A percentile compares a stretch with the other conserved stretches of the same genome.
These are phyloP conservation scores for Hyposmocoma kahamanoa DNA, from an alignment of 1,140 invertebrate genomes.

Conservation along the genomic window DNA sequence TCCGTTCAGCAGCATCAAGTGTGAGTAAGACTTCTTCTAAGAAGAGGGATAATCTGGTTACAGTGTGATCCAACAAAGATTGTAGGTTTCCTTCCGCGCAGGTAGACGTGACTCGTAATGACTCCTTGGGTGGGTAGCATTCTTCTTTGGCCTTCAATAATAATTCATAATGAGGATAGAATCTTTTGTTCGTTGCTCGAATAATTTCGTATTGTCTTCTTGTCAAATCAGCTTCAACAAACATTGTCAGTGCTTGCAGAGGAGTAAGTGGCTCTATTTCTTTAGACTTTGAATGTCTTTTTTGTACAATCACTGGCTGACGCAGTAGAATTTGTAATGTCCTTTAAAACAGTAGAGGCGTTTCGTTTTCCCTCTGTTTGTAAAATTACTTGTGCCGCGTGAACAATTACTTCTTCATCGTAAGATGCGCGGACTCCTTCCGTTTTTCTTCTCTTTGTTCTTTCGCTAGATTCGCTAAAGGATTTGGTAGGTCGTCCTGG, in stretches of 20 bases:
- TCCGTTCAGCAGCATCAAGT: slow-evolving; percentile 17
- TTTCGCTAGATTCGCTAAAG: neutral
- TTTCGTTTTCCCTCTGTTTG: neutral
- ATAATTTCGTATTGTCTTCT: slow-evolving; percentile 31
- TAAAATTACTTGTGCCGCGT: neutral
- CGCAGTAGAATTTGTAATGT: slow-evolving; percentile 6
- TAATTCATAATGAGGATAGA: slow-evolving; percentile 24
- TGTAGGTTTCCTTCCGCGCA: slow-evolving; percentile 31
- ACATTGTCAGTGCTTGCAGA: slow-evolving; percentile 17
- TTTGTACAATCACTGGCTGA: slow-evolving; percentile 10
- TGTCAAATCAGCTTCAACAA: slow-evolving; percentile 25
- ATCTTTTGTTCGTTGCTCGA: slow-evolving; percentile 16
- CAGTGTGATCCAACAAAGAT: slow-evolving; percentile 28
- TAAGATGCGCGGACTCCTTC: neutral
- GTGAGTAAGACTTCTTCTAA: slow-evolving; percentile 24
- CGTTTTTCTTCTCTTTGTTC: neutral
- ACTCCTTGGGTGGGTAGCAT: slow-evolving; percentile 27
- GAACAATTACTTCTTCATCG: neutral
- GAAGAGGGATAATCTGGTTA: slow-evolving; percentile 18
- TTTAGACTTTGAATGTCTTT: slow-evolving; percentile 1
- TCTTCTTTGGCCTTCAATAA: slow-evolving; percentile 26
- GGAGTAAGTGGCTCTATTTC: slow-evolving; percentile 10
- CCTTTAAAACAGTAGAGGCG: neutral
- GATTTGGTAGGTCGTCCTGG: neutral
- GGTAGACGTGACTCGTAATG: slow-evolving; percentile 25